A percentile compares a stretch with the other conserved stretches of the same genome.
phyloP scores from a whole-genome alignment of 2,888 invertebrate genomes.

The Odontothrips loti region DNA sequence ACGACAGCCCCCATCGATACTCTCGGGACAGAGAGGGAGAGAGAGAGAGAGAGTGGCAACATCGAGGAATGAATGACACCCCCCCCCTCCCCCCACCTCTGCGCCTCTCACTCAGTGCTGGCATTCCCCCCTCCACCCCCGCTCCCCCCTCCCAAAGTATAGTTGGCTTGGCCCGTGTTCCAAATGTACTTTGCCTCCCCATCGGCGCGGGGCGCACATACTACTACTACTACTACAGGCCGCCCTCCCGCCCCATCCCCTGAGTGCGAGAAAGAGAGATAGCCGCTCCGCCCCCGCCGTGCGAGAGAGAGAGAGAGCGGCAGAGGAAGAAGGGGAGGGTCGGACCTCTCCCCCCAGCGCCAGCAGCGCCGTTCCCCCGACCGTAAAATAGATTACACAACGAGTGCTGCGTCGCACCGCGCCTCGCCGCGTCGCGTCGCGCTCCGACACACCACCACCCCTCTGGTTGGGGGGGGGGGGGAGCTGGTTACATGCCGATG shows the following conservation, averaged over 20 bases:
- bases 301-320: neutral
- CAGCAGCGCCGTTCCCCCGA: neutral
- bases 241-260: no score
- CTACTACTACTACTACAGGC: neutral
- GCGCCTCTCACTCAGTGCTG: neutral
- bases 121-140: neutral
- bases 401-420: neutral
- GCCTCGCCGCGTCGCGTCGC: neutral
- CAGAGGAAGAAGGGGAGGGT: neutral
- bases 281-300: neutral
- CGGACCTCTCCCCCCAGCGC: neutral
- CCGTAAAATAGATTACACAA: constrained; percentile 24
- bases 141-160: neutral
- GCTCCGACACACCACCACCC: neutral
- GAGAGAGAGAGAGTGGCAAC: no score
- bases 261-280: neutral
- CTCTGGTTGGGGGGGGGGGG: no score
- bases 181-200: constrained; percentile 11
- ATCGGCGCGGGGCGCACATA: neutral
- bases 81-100: neutral
- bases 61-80: neutral
- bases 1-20: neutral
- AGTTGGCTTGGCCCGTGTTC: neutral
- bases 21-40: no score
- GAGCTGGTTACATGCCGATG: neutral